Percentiles rank a stretch among this genome's conserved stretches.
These are phyloP conservation scores for Ruditapes philippinarum DNA, from an alignment of 1,140 invertebrate genomes.

Conservation along the genomic window DNA sequence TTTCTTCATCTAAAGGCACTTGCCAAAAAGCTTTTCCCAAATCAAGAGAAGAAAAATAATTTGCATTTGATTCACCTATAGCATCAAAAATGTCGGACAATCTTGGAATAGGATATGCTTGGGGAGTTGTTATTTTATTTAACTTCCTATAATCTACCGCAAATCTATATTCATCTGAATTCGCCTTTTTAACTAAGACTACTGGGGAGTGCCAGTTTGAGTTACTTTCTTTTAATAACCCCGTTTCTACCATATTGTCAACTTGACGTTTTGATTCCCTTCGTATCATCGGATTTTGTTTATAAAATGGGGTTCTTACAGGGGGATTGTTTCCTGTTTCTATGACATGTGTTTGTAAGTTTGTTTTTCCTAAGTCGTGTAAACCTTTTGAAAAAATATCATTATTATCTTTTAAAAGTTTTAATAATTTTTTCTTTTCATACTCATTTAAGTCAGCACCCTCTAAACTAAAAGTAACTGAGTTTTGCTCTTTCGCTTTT, in stretches of 20 bases:
- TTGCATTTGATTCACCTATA: conserved; percentile 42
- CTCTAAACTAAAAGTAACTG: neutral
- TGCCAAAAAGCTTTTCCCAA: conserved; percentile 54
- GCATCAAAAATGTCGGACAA: conserved; percentile 28
- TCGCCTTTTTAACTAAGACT: conserved; percentile 60
- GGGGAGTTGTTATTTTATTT: conserved; percentile 46
- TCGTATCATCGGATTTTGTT: conserved; percentile 10
- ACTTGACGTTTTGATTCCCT: conserved; percentile 46
- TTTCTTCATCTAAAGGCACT: conserved; percentile 42
- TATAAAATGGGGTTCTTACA: neutral
- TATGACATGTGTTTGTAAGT: conserved; percentile 1
- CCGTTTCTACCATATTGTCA: conserved; percentile 35
- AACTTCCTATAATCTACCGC: conserved; percentile 71
- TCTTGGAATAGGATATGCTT: conserved; percentile 52
- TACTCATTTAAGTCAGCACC: conserved; percentile 11
- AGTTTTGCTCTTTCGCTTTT: neutral
- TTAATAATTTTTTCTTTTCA: conserved; percentile 36
- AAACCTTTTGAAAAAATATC: conserved; percentile 37
- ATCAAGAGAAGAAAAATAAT: conserved; percentile 59
- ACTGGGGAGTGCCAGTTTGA: conserved; percentile 66
- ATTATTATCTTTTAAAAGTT: conserved; percentile 23
- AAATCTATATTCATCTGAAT: conserved; percentile 63
- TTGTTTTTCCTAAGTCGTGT: conserved; percentile 32
- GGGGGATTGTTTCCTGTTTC: conserved; percentile 36
- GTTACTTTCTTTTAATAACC: conserved; percentile 16